Evolutionary conservation across 2,888 invertebrate species (phyloP), one percentile per base, ranked within the genome.

Genomic region (Drosophila antonietae): DNA sequence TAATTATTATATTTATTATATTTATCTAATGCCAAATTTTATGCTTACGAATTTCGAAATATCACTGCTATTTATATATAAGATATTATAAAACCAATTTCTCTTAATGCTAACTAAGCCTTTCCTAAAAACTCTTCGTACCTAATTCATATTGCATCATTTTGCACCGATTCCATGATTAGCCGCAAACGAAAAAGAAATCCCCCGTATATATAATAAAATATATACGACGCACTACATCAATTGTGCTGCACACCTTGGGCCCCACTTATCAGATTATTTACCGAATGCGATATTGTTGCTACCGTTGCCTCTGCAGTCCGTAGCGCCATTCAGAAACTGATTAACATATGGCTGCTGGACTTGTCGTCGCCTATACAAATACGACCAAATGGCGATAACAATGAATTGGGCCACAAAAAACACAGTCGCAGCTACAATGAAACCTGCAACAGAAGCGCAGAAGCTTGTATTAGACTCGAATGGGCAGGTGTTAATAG

Each of bases 341-440:
- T 73, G 79, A 77, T 74, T 80, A 47, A 61, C 59, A 67, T 77
- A 77, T 57, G 78, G 80, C 60, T 83, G 83, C 47, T 91, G 87
- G 76, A 92, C 93, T 88, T 95, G 95, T 91, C 96, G 94, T 86
- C 96, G 95, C 92, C 97, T 97, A 95, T 97, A 97, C 91, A 97
- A 95, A 93, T 97, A 97, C 77, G 97, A 96, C 97, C 97, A 97
- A 76, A 96, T 96, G 56, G 97, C 96, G 82, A 98, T 95, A 73
- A 98, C 95, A 89, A 96, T 96, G 91, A 98, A 94, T 94, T 98
- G 98, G 31, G 96, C 96, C 58, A 97, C 95, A 83, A 98, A 94
- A 94, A 98, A 97, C 47, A 97, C 95, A 41, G 96, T 96, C 46
- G 96, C 97, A 57, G 97, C 97, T 68, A 97, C 95, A 92, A 97